These are phyloP conservation scores for Scaptomyza reducta DNA, from an alignment of 2,888 invertebrate species.

Conservation along the genomic window DNA sequence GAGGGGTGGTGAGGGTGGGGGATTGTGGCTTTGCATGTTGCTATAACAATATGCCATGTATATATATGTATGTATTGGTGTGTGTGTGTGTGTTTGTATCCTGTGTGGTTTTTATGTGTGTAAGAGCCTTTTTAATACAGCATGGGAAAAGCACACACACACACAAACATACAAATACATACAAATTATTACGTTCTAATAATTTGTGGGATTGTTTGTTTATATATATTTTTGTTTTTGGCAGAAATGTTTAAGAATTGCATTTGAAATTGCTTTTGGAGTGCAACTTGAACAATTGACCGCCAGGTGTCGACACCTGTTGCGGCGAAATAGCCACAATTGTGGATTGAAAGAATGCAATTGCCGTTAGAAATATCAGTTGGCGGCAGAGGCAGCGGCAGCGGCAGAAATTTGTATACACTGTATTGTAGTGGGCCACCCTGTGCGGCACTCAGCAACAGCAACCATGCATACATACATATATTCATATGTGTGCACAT, in stretches of 20 bases:
- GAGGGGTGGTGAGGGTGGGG: not conserved
- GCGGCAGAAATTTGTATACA: not conserved
- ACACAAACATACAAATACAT: not conserved
- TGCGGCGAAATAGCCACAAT: conserved; percentile 16
- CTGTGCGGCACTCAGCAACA: conserved; percentile 14
- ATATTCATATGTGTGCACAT: conserved; percentile 9
- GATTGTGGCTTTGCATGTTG: conserved; percentile 25
- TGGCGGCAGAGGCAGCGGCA: not conserved
- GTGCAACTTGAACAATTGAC: conserved; percentile 14
- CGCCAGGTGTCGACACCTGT: conserved; percentile 47
- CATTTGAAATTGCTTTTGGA: conserved; percentile 1
- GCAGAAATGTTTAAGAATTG: not conserved
- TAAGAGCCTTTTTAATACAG: conserved; percentile 25
- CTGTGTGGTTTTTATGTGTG: conserved; percentile 28
- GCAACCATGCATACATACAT: conserved; percentile 5
- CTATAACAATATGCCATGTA: conserved; percentile 38
- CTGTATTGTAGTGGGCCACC: conserved; percentile 29
- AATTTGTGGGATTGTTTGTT: conserved; percentile 11
- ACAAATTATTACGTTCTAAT: not conserved
- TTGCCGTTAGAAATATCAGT: conserved; percentile 20
- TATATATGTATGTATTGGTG: conserved; percentile 12
- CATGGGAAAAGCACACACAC: conserved; percentile 11
- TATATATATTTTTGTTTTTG: not conserved
- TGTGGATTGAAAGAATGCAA: conserved; percentile 17
- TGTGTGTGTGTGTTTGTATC: conserved; percentile 34